Conservation (phyloP, 2,113 vertebrate genomes). For the Grallaria varia region DNA sequence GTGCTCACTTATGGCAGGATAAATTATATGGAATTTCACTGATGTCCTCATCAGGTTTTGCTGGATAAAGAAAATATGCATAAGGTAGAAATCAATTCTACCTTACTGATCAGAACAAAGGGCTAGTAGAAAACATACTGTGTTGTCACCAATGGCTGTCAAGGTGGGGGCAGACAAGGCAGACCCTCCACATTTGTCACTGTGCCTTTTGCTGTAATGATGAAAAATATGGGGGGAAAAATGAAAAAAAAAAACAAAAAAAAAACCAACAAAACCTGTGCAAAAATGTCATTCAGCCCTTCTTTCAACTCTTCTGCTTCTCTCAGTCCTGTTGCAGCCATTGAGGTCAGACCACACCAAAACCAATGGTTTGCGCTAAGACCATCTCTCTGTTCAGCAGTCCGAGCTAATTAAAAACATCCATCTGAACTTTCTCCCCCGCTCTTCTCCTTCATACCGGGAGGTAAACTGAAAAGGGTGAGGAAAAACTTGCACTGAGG, state of each 20-base stretch:
- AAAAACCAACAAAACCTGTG: too few relatives aligned
- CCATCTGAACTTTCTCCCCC: background rate
- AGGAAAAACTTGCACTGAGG: background rate
- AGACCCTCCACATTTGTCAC: background rate
- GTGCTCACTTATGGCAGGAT: background rate
- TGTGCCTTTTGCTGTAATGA: background rate
- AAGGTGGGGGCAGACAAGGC: background rate
- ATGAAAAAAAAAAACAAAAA: background rate
- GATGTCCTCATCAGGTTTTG: background rate
- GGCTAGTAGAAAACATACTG: background rate
- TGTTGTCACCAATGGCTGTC: background rate
- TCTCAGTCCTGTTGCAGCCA: background rate
- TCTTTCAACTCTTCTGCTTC: background rate
- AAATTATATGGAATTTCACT: background rate
- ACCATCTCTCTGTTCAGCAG: background rate
- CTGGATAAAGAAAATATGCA: background rate
- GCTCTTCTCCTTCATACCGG: fast-evolving
- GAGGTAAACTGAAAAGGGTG: background rate
- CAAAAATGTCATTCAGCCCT: background rate
- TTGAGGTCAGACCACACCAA: background rate
- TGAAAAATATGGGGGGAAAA: background rate
- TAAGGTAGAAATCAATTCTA: background rate
- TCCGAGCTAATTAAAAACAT: background rate
- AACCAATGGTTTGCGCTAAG: background rate
- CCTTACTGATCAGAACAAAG: background rate